phyloP scores from a whole-genome alignment of 2,113 vertebrate species.

The Morone chrysops region DNA sequence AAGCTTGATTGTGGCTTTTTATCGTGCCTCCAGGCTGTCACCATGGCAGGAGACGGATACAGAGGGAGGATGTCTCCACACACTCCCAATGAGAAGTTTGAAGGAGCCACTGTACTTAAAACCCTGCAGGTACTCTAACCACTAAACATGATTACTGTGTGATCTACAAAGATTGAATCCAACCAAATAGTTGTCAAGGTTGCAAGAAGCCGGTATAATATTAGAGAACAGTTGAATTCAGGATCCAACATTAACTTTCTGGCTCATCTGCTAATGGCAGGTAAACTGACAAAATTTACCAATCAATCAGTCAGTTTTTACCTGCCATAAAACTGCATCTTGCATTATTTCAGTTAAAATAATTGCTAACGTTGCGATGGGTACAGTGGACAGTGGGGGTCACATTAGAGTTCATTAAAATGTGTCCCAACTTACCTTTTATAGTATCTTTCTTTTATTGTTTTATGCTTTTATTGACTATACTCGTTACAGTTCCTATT shows the following conservation, averaged over 20 bases:
- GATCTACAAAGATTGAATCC: not conserved
- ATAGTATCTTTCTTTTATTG: not conserved
- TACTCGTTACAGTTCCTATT: not conserved
- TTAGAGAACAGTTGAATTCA: not conserved
- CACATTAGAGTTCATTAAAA: not conserved
- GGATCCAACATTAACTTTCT: not conserved
- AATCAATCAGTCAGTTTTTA: too few relatives aligned
- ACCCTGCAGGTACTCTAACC: constrained; percentile 88
- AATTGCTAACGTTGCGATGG: too few relatives aligned
- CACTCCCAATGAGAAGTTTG: constrained; percentile 97
- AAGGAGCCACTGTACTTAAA: constrained; percentile 96
- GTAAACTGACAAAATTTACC: too few relatives aligned
- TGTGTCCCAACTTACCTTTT: not conserved
- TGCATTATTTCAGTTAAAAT: too few relatives aligned
- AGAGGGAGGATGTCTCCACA: constrained; percentile 95
- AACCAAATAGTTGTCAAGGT: not conserved
- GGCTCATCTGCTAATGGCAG: too few relatives aligned
- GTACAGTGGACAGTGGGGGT: not conserved
- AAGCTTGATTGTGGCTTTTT: not conserved
- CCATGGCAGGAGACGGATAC: constrained; percentile 94
- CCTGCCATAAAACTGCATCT: too few relatives aligned
- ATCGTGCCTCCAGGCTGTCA: constrained; percentile 83
- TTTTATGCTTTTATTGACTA: not conserved
- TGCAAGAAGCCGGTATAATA: not conserved
- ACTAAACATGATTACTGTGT: not conserved